phyloP scores from a whole-genome alignment of 2,888 invertebrate species.

The Elysia crispata region DNA sequence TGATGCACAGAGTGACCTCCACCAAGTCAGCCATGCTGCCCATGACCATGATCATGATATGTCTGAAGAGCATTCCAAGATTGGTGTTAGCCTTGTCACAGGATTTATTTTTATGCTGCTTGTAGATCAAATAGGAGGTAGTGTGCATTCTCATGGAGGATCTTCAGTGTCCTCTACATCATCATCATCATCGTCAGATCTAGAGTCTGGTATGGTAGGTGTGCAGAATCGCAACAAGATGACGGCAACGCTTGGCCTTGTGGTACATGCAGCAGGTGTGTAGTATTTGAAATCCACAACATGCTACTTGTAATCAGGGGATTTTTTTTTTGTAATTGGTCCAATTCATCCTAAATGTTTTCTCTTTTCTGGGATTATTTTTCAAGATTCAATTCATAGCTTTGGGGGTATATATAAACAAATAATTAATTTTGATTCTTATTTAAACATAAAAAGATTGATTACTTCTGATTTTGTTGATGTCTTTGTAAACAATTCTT shows the following conservation, averaged over 20 bases:
- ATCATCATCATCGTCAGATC: conserved; percentile 61
- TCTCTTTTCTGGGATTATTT: too few species aligned
- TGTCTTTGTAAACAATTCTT: too few species aligned
- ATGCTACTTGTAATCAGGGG: too few species aligned
- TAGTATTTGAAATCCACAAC: too few species aligned
- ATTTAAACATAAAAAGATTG: too few species aligned
- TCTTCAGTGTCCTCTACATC: conserved; percentile 15
- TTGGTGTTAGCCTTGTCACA: conserved; percentile 94
- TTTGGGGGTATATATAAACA: too few species aligned
- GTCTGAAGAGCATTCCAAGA: conserved; percentile 85
- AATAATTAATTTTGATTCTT: too few species aligned
- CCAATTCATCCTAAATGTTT: too few species aligned
- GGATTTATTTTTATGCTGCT: conserved; percentile 99
- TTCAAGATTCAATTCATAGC: too few species aligned
- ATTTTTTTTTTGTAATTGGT: too few species aligned
- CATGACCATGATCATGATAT: conserved; percentile 55
- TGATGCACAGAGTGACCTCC: too few species aligned
- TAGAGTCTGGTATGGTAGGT: conserved; percentile 72
- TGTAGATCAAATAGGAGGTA: conserved; percentile 87
- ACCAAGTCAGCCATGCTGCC: background rate
- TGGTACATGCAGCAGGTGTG: conserved; percentile 96
- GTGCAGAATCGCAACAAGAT: conserved; percentile 79
- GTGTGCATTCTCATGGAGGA: conserved; percentile 61
- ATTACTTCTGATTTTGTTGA: too few species aligned
- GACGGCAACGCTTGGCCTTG: conserved; percentile 96